Percentiles rank a stretch among this genome's conserved stretches.
Evolutionary conservation across 2,113 vertebrate genomes (phyloP).

Genomic region (Scomber japonicus): DNA sequence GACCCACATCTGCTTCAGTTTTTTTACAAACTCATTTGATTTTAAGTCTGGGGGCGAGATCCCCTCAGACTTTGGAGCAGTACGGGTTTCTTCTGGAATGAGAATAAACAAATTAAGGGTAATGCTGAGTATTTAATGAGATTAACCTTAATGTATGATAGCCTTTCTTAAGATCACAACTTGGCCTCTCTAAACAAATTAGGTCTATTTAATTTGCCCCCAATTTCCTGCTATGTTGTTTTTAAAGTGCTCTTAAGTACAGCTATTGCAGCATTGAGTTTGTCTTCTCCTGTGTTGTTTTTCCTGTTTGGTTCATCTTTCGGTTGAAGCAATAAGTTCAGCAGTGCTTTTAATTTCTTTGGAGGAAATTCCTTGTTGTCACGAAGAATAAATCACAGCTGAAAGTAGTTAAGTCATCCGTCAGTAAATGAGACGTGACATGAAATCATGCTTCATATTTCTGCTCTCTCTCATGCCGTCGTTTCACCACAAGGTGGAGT

Average conservation of each 20-base stretch:
- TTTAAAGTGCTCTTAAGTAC: neutral
- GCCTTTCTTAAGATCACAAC: too few relatives aligned
- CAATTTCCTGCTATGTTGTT: neutral
- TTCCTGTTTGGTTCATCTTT: neutral
- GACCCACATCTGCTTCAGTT: too few relatives aligned
- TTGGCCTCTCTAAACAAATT: too few relatives aligned
- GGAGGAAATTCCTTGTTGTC: neutral
- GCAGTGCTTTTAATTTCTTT: neutral
- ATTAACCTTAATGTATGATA: too few relatives aligned
- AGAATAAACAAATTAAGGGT: too few relatives aligned
- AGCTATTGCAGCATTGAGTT: neutral
- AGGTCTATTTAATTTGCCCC: too few relatives aligned
- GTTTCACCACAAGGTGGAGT: conserved; percentile 58
- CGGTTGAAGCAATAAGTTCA: neutral
- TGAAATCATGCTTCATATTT: neutral
- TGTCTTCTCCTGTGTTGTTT: neutral
- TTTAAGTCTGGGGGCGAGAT: too few relatives aligned
- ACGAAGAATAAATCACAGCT: conserved; percentile 1
- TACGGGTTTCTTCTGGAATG: too few relatives aligned
- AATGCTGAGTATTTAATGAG: too few relatives aligned
- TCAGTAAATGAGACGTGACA: conserved; percentile 7
- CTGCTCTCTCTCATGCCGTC: neutral
- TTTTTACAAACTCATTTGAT: too few relatives aligned
- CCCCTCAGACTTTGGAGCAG: too few relatives aligned
- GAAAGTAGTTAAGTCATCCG: neutral